Evolutionary conservation across 2,888 invertebrate genomes (phyloP), one percentile per base, ranked within the genome.

Genomic region (Creontiades dilutus): DNA sequence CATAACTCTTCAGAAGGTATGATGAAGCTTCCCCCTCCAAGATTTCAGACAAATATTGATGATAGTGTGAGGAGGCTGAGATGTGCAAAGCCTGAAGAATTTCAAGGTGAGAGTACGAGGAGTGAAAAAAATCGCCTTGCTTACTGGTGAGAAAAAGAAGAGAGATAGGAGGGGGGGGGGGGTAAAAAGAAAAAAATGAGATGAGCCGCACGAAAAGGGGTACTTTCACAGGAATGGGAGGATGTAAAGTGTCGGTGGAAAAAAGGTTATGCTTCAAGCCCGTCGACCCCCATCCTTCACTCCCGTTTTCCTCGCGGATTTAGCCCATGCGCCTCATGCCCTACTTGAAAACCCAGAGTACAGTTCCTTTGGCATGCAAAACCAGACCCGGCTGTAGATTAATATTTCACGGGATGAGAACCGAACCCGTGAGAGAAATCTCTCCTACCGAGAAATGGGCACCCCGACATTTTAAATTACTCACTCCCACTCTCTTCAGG

Each of bases 311-410:
- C 78, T 47, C 78, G 16, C 78, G 78, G 78, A 78, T 78, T 78
- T 78, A 78, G 47, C 28, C 82, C 27, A 37, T 9, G n/a, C 16
- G 52, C 82, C 61, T 85, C 85, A 57, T 85, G 61, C 37, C 57
- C 57, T 27, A 28, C 52, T 37, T 55, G 52, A 28, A 85, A 85
- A 85, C 52, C 52, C 61, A 46, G 61, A 85, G 57, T 57, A 85
- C 85, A 85, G 57, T 57, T 85, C 85, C 85, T 85, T 85, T 85
- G 85, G 85, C 85, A 85, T 85, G 85, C 85, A 85, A 85, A 85
- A 52, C 85, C 37, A 46, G 57, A n/a, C 37, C 57, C 48, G 82
- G 85, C 46, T 78, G 78, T 57, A 57, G 61, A 85, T 85, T 85
- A 85, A 85, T 85, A 85, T 85, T 85, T 85, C 85, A 85, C 85